phyloP scores from a whole-genome alignment of 2,888 invertebrate species.

The Euplagia quadripunctaria region DNA sequence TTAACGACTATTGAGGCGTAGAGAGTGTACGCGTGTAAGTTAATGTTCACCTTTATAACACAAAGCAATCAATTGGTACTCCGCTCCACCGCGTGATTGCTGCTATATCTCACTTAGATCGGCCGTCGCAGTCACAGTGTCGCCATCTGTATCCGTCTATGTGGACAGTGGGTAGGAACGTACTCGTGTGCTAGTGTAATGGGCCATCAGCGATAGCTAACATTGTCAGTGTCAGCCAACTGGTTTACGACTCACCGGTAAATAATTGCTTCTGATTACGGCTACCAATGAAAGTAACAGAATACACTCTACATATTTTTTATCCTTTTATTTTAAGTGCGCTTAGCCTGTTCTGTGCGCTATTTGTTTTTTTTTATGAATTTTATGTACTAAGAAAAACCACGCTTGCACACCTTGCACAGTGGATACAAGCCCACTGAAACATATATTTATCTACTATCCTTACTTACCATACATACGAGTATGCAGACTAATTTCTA shows the following conservation, averaged over 20 bases:
- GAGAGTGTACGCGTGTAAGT: conserved; percentile 28
- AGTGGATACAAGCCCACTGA: too few species aligned
- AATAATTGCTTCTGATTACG: neutral
- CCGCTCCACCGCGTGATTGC: conserved; percentile 14
- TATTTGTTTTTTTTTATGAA: neutral
- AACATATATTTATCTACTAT: too few species aligned
- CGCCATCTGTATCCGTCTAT: conserved; percentile 4
- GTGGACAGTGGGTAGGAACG: conserved; percentile 1
- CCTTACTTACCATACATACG: too few species aligned
- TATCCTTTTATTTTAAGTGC: neutral
- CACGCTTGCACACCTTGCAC: too few species aligned
- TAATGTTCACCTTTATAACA: conserved; percentile 21
- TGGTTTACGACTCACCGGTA: conserved; percentile 10
- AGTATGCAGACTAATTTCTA: too few species aligned
- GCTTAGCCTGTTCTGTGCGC: neutral
- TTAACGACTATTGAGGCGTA: neutral
- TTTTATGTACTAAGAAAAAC: neutral
- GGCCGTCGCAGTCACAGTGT: neutral
- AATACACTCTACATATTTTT: neutral
- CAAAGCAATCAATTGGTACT: conserved; percentile 17
- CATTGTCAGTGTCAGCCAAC: conserved; percentile 21
- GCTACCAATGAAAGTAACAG: neutral
- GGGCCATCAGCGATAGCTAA: conserved; percentile 25
- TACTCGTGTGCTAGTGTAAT: conserved; percentile 16
- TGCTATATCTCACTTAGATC: conserved; percentile 15